Evolutionary conservation across 2,888 invertebrate genomes (phyloP).

Genomic region (Petrolisthes manimaculis): DNA sequence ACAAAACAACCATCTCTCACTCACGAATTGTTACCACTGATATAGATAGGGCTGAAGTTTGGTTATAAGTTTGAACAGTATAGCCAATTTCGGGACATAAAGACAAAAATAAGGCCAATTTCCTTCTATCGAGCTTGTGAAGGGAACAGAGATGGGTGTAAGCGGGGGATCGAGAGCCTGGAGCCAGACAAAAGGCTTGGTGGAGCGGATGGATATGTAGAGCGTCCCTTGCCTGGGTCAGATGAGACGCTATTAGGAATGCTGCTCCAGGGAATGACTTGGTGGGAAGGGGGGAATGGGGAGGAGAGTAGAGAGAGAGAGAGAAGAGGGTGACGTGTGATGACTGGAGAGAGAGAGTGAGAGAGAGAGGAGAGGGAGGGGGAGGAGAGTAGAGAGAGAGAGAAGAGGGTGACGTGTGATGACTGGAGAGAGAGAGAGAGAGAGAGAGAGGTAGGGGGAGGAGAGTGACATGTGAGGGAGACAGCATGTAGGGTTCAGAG

Average conservation of each 20-base stretch:
- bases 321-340: background rate
- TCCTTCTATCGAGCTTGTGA: too few species aligned
- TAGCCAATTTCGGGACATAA: too few species aligned
- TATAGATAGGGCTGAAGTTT: too few species aligned
- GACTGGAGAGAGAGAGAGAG: too few species aligned
- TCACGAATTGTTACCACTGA: too few species aligned
- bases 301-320: background rate
- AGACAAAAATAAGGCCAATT: too few species aligned
- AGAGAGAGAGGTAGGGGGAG: too few species aligned
- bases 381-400: background rate
- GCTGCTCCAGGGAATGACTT: background rate
- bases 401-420: too few species aligned
- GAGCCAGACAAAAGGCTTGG: background rate
- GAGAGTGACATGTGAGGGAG: background rate
- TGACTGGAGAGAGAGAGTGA: background rate
- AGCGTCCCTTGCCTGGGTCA: background rate
- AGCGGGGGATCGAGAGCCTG: too few species aligned
- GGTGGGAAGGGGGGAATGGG: background rate
- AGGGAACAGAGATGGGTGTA: too few species aligned
- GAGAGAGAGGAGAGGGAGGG: background rate
- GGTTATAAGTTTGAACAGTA: too few species aligned
- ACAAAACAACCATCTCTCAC: too few species aligned
- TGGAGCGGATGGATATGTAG: background rate
- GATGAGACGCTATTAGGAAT: slow-evolving; percentile 4
- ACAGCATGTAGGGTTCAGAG: background rate